Base-by-base conservation (phyloP, 2,113 vertebrate species). In the Irena cyanogastra region DNA sequence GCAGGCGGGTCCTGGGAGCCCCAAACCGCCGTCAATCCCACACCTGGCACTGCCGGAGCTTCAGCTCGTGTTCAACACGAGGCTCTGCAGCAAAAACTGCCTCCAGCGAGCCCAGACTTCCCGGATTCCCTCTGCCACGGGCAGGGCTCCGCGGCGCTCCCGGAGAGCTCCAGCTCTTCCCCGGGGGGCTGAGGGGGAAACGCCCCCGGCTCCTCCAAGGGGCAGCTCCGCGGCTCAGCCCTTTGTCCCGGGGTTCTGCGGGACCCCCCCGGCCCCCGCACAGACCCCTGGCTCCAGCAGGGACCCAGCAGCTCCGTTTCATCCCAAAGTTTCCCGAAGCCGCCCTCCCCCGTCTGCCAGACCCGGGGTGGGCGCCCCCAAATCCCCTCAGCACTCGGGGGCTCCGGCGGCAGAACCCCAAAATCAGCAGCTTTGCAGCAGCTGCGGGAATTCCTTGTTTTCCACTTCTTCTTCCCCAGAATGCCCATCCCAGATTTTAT, bases 21-120 rank as follows among this genome's bases (percentile, higher is more conserved):
- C 71, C 20, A 11, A 11, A n/a, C 2, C 54, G 0, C 2, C 8
- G 1, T 1, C 52, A 41, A 0, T 31, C 1, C 57, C 76, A 7
- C 33, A 6, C 47, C 74, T 1, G 45, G 59, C 37, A 0, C 75
- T 10, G 86, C 86, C 1, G 33, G 60, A 53, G 87, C 87, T 60
- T n/a, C 22, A 9, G 3, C 69, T 35, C 71, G 0, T 22, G 28
- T 22, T 63, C 54, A 10, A 33, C 76, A 18, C 4, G 56, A 86
- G 54, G 75, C 95, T 95, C 94, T 95, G 86, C 94, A 90, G 33
- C 96, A 97, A 93, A 92, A 61, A 0, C 37, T 7, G 59, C 30
- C 74, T 30, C 65, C 18, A 0, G 54, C 56, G 8, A 59, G 13
- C 66, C 31, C 68, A 13, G 64, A 11, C 7, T 7, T 3, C 44